Conservation (phyloP, 2,797 vertebrate species). For the Cyclura pinguis region DNA sequence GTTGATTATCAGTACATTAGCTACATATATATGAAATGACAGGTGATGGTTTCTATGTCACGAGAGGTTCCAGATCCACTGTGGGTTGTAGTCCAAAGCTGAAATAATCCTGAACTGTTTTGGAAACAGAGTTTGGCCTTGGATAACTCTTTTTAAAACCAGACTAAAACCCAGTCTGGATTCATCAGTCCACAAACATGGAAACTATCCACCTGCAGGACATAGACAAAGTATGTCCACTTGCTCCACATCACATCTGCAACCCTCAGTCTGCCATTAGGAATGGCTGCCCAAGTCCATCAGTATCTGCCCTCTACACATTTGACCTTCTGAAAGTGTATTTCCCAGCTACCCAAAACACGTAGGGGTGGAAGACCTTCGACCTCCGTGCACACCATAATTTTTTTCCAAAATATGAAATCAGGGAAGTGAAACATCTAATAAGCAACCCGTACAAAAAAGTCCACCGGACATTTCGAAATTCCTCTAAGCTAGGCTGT, state of each 20-base stretch:
- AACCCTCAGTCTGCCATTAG: background rate
- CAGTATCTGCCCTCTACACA: background rate
- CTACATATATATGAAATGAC: background rate
- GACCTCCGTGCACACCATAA: background rate
- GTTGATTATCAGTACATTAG: background rate
- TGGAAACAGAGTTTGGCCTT: too few relatives aligned
- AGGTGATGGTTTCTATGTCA: too few relatives aligned
- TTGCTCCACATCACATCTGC: background rate
- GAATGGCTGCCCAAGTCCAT: background rate
- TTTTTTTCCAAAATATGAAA: slow-evolving; percentile 16
- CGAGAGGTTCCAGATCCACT: too few relatives aligned
- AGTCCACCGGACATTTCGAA: slow-evolving; percentile 53
- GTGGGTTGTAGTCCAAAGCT: too few relatives aligned
- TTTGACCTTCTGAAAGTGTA: background rate
- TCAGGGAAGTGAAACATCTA: slow-evolving; percentile 39
- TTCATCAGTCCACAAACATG: too few relatives aligned
- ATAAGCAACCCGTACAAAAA: slow-evolving; percentile 50
- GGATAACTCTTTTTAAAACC: too few relatives aligned
- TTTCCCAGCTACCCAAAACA: too few relatives aligned
- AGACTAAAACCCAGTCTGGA: too few relatives aligned
- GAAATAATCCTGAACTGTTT: too few relatives aligned
- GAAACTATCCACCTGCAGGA: too few relatives aligned
- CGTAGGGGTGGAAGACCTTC: background rate
- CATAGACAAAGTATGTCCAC: too few relatives aligned
- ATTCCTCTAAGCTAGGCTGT: slow-evolving; percentile 69